These are phyloP conservation scores for Sminthopsis crassicaudata DNA, from an alignment of 2,113 vertebrate genomes.

Conservation along the genomic window DNA sequence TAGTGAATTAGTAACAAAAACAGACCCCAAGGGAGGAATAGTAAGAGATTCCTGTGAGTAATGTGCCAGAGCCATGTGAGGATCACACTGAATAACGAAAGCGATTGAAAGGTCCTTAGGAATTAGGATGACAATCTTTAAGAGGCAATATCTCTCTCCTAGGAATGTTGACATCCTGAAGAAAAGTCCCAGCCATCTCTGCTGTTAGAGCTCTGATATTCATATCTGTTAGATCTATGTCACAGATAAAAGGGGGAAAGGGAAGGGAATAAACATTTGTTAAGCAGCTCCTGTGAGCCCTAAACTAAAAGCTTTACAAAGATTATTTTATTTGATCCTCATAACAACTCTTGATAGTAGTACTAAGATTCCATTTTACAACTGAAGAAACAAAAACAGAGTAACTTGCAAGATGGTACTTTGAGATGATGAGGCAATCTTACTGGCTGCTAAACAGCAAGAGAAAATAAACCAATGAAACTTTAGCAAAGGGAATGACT, in stretches of 20 bases:
- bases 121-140: neutral
- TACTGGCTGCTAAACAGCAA: neutral
- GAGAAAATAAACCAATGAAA: neutral
- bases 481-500: neutral
- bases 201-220: neutral
- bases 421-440: neutral
- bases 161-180: neutral
- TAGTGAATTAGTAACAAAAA: neutral
- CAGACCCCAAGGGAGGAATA: neutral
- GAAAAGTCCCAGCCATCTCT: neutral
- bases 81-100: neutral
- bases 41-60: neutral
- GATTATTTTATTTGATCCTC: neutral
- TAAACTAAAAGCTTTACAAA: neutral
- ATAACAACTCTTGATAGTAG: neutral
- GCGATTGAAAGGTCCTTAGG: neutral
- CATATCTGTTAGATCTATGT: neutral
- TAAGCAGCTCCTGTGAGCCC: neutral
- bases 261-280: neutral
- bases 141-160: neutral
- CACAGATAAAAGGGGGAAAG: neutral
- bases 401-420: neutral
- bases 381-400: neutral
- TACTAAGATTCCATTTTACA: neutral
- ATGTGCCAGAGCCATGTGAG: neutral